Percentiles rank a stretch among this genome's conserved stretches.
Conservation (phyloP, 2,888 invertebrate genomes). For the Ctenicera cuprea region DNA sequence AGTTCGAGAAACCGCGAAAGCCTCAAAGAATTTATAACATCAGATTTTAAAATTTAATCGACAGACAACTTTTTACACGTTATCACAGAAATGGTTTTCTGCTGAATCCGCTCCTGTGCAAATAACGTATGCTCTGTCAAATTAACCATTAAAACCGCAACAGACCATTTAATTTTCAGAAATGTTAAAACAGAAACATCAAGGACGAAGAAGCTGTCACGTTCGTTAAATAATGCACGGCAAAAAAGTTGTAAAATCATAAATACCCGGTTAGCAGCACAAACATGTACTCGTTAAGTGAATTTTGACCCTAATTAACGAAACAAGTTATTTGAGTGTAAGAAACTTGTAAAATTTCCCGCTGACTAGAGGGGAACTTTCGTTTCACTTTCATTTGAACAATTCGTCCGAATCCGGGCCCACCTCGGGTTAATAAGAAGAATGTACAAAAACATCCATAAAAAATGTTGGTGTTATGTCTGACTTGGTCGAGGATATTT, state of each 20-base stretch:
- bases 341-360: background rate
- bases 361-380: conserved; percentile 2
- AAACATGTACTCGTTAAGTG: conserved; percentile 21
- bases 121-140: background rate
- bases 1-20: too few relatives aligned
- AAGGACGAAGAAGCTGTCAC: background rate
- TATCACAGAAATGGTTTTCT: too few relatives aligned
- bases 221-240: background rate
- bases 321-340: conserved; percentile 15
- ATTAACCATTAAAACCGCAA: background rate
- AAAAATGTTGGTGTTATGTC: background rate
- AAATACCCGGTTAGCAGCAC: conserved; percentile 17
- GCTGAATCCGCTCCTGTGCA: too few relatives aligned
- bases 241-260: background rate
- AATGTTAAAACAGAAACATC: background rate
- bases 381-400: conserved; percentile 33
- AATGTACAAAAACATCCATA: background rate
- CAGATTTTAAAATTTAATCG: too few relatives aligned
- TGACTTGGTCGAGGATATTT: background rate
- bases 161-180: background rate
- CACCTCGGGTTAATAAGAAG: too few relatives aligned
- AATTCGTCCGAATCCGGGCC: too few relatives aligned
- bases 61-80: too few relatives aligned
- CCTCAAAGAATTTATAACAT: too few relatives aligned
- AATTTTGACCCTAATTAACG: conserved; percentile 39